Percentiles rank a stretch among this genome's conserved stretches.
Conservation (phyloP, 2,113 vertebrate species). For the Peucedramus taeniatus region DNA sequence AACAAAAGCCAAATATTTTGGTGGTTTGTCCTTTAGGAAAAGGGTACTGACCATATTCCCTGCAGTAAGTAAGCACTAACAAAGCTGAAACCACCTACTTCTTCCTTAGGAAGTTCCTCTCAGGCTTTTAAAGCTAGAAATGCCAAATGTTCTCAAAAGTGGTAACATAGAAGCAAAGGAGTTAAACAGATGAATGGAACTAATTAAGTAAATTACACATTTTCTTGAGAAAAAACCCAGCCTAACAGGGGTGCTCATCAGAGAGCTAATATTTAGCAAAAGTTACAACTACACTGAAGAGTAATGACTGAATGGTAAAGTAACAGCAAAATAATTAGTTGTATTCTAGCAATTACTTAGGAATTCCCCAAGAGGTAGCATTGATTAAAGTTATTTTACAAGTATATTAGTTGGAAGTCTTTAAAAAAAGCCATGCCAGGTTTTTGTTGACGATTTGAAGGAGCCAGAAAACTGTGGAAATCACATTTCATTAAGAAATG, state of each 20-base stretch:
- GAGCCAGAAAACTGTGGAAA: neutral
- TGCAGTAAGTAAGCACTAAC: neutral
- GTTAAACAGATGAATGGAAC: neutral
- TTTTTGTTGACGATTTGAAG: neutral
- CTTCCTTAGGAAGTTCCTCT: neutral
- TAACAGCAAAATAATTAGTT: neutral
- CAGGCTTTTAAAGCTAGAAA: neutral
- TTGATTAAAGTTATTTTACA: slow-evolving; percentile 32
- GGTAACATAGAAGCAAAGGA: neutral
- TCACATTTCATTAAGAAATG: neutral
- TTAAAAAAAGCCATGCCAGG: neutral
- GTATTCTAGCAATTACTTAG: slow-evolving; percentile 6
- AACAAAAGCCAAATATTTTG: neutral
- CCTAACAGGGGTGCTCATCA: neutral
- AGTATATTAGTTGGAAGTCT: neutral
- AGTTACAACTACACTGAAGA: neutral
- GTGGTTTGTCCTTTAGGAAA: neutral
- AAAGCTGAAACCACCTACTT: neutral
- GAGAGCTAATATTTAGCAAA: slow-evolving; percentile 9
- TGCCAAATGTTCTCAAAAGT: neutral
- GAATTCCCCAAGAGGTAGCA: slow-evolving; percentile 21
- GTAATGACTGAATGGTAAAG: neutral
- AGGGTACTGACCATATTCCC: neutral
- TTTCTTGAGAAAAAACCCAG: neutral
- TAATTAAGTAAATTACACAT: neutral